These are phyloP conservation scores for Ceratotherium simum DNA, from an alignment of 2,113 vertebrate genomes.

Conservation along the genomic window DNA sequence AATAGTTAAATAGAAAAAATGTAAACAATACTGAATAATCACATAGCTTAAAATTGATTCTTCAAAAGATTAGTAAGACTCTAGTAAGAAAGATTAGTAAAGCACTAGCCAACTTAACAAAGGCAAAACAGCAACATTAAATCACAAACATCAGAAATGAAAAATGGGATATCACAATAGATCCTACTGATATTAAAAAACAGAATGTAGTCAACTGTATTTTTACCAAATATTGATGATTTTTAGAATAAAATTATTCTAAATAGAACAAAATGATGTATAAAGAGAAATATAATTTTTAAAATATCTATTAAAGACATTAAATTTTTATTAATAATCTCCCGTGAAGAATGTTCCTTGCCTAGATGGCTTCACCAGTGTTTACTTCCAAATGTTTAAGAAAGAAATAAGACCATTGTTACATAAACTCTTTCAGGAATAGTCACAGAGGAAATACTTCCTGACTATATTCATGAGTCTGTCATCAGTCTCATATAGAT, in stretches of 20 bases:
- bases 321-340: not conserved
- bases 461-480: not conserved
- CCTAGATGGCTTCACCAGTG: not conserved
- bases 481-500: not conserved
- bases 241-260: not conserved
- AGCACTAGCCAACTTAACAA: not conserved
- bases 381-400: not conserved
- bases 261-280: not conserved
- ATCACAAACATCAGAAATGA: not conserved
- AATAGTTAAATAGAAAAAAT: not conserved
- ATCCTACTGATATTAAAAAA: not conserved
- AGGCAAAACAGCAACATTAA: not conserved
- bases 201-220: not conserved
- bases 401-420: not conserved
- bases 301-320: not conserved
- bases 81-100: not conserved
- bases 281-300: not conserved
- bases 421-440: not conserved
- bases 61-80: not conserved
- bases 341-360: not conserved
- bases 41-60: not conserved
- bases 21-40: not conserved
- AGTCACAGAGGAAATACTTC: not conserved
- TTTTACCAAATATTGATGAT: not conserved
- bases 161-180: not conserved